These are phyloP conservation scores for Hirudinaria manillensis DNA, from an alignment of 2,888 invertebrate genomes.

Conservation along the genomic window DNA sequence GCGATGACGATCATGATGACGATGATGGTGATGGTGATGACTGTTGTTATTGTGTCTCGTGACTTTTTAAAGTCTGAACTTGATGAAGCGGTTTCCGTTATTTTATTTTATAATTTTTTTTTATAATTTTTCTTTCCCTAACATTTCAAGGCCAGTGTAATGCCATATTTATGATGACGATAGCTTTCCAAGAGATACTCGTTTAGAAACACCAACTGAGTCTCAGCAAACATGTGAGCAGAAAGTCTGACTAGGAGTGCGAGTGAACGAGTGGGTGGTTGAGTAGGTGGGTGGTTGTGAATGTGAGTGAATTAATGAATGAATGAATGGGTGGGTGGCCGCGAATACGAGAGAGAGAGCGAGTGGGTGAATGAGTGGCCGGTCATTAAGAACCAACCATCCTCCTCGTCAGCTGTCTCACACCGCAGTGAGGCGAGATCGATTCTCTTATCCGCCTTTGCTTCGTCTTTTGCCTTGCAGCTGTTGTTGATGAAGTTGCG, in stretches of 20 bases:
- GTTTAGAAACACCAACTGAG: no score
- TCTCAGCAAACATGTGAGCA: no score
- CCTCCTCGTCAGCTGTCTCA: conserved; percentile 7
- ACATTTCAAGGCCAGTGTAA: no score
- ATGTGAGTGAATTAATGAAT: background rate
- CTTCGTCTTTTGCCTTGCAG: background rate
- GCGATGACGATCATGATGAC: background rate
- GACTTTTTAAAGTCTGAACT: background rate
- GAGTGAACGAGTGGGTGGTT: background rate
- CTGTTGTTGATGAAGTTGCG: conserved; percentile 17
- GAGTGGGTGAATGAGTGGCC: background rate
- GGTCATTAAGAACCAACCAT: background rate
- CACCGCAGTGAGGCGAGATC: background rate
- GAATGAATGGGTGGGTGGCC: background rate
- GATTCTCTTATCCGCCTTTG: conserved; percentile 4
- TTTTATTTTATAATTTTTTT: conserved; percentile 1
- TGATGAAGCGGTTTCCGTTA: no score
- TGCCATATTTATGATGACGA: no score
- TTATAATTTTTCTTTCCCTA: background rate
- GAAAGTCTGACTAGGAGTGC: no score
- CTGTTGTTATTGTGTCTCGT: background rate
- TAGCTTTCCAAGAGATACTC: no score
- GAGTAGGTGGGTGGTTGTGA: background rate
- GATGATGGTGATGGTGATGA: conserved; percentile 10
- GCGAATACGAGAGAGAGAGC: background rate